A percentile compares a stretch with the other conserved stretches of the same genome.
These are phyloP conservation scores for Ptilonorhynchus violaceus DNA, from an alignment of 2,113 vertebrate species.

Conservation along the genomic window DNA sequence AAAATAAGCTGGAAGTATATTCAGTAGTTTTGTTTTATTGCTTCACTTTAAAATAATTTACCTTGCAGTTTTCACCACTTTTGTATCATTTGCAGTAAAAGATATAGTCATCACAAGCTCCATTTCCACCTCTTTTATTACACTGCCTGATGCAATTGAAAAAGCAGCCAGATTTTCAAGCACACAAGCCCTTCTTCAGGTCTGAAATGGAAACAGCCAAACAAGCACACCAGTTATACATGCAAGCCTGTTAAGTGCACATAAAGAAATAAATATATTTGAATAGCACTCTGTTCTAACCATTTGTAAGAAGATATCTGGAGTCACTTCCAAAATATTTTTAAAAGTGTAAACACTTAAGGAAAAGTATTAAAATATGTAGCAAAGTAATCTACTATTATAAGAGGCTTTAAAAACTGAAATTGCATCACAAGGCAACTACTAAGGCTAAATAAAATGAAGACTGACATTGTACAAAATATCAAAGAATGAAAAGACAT, in stretches of 20 bases:
- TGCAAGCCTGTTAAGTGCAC: background rate
- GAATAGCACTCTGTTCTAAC: background rate
- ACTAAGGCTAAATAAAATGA: background rate
- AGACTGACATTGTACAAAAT: background rate
- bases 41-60: background rate
- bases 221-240: background rate
- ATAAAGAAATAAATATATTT: background rate
- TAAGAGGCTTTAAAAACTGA: background rate
- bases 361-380: background rate
- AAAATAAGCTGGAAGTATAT: background rate
- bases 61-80: background rate
- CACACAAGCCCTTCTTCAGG: background rate
- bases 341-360: background rate
- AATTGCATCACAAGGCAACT: background rate
- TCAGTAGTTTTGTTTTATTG: background rate
- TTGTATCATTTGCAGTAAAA: background rate
- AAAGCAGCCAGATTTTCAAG: background rate
- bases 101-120: background rate
- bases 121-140: background rate
- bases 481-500: background rate
- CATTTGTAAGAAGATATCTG: background rate
- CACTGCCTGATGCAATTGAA: background rate
- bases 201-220: background rate
- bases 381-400: background rate
- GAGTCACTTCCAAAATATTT: background rate